Evolutionary conservation across 2,113 vertebrate species (phyloP), one percentile per base, ranked within the genome.

Genomic region (Zootoca vivipara): DNA sequence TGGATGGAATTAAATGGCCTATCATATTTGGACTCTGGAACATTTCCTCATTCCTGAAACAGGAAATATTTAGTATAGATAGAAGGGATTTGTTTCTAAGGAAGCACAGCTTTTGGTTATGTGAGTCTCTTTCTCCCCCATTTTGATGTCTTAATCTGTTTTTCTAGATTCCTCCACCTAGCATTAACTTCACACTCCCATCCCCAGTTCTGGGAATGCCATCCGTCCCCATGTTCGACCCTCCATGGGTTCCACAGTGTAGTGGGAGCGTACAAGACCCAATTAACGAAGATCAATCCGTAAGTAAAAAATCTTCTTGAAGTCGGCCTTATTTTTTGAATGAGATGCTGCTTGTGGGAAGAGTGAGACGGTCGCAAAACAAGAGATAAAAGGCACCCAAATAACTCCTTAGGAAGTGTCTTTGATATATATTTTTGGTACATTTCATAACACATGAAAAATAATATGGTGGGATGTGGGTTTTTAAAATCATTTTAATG

Each of bases 161-260:
- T 84, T n/a, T 83, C 89, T 91, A 99, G 99, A 99, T 99, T 65
- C 99, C 99, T 42, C 99, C 99, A 67, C 99, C 99, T 86, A 99
- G 99, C 94, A 99, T 99, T 95, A 99, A 99, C 95, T 99, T 99
- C 95, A 99, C 99, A 3, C 95, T 99, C 91, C 99, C 99, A 6
- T 99, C 99, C 10, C 99, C 99, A 10, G 99, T 99, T 38, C 97
- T 99, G 94, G 99, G 99, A 58, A 99, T 99, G 98, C 99, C 99
- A 4, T 99, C 99, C 30, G 98, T 99, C 52, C 99, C 99, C 4
- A 99, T 99, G 97, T 99, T 99, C 93, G 99, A 99, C 92, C 99
- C 99, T 0, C 99, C 99, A 0, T 99, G 99, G 99, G 98, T 99
- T 73, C 98, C 99, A n/a, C 97, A 99, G 95, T 99, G 98, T 94